Base-by-base conservation (phyloP, 2,113 vertebrate species). In the Todiramphus saurophagus region DNA sequence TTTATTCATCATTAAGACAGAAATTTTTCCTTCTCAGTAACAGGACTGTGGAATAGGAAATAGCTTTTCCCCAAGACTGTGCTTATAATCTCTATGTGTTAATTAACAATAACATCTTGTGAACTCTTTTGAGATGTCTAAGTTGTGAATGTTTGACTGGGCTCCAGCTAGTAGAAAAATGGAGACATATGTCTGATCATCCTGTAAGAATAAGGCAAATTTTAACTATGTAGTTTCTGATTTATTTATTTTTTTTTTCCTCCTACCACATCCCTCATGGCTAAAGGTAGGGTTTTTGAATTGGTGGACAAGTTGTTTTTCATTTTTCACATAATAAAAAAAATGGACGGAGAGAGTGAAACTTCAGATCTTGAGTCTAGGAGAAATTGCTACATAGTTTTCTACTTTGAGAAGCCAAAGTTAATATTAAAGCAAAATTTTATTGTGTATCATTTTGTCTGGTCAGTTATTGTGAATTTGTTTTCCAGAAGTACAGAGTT, bases 241-340 rank as follows among this genome's bases (percentile, higher is more conserved):
- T 41, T 23, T 11, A 31, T 67, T 60, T 43, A 16, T 7, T 25
- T 41, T 37, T 68, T 21, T 27, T 51, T 28, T 27, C 33, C 16
- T 19, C 4, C 20, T 18, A 11, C 7, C 9, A 1, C 11, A 7
- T 4, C 5, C 13, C 2, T 1, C 7, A 23, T 19, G 15, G 55
- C 7, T 70, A 44, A 51, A 50, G 28, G 5, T 70, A 64, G 41
- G 13, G 4, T n/a, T 8, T 63, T 74, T 50, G 37, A 46, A 10
- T 30, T 74, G 13, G 31, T 81, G 24, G 35, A 53, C 7, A 59
- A 83, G 5, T 39, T 81, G 9, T 10, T 96, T 83, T 69, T 68
- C 1, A n/a, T 56, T 51, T 83, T 81, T 77, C 56, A 33, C 9
- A 16, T 76, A 21, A 35, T 43, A 11, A 35, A 67, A 67, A 62